Conservation (phyloP, 2,113 vertebrate genomes). For the Circaetus cinerascens region DNA sequence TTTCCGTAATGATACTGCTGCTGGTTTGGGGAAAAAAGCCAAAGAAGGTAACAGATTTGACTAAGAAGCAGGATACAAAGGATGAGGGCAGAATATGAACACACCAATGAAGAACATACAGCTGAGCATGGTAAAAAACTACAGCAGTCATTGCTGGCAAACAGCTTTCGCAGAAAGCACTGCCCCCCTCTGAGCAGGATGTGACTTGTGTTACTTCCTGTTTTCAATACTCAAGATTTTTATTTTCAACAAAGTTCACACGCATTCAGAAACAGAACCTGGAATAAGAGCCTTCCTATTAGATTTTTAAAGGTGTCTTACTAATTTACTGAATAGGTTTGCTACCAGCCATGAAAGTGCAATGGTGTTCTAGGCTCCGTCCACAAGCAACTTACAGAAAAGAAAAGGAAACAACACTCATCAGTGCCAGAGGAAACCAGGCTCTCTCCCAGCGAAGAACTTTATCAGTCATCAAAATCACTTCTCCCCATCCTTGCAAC, state of each 20-base stretch:
- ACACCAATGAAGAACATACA: background rate
- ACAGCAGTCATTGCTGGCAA: background rate
- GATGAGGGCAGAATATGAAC: background rate
- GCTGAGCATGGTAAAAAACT: background rate
- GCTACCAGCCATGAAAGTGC: background rate
- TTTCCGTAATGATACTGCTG: background rate
- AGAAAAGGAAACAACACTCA: slow-evolving; percentile 80
- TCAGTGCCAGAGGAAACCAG: slow-evolving; percentile 89
- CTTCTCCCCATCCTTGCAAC: slow-evolving; percentile 95
- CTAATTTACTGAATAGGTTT: background rate
- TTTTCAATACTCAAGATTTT: background rate
- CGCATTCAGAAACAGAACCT: accelerated
- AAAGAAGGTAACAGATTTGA: background rate
- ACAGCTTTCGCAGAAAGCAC: background rate
- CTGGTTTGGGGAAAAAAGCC: background rate
- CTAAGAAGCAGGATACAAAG: background rate
- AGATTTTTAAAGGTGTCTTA: background rate
- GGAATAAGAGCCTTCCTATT: background rate
- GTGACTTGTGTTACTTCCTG: background rate
- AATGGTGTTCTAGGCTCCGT: background rate
- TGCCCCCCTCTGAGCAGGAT: background rate
- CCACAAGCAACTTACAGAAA: slow-evolving; percentile 87
- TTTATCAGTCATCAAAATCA: slow-evolving; percentile 89
- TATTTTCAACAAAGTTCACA: background rate
- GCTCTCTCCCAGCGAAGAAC: slow-evolving; percentile 93